Percentiles rank a stretch among this genome's conserved stretches.
Conservation (phyloP, 2,888 invertebrate genomes). For the Antheraea yamamai region DNA sequence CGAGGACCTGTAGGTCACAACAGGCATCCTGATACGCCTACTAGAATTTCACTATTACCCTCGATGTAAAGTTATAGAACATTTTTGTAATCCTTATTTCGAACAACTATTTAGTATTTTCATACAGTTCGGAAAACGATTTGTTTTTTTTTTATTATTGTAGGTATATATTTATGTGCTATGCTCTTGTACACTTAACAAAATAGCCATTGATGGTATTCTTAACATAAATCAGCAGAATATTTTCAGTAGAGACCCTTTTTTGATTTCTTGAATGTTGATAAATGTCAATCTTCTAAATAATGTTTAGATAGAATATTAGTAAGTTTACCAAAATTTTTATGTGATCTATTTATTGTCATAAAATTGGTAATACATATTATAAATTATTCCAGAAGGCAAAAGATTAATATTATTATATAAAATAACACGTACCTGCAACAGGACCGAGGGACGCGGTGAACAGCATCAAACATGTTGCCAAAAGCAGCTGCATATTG, state of each 20-base stretch:
- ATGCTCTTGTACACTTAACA: background rate
- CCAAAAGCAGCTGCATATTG: slow-evolving; percentile 77
- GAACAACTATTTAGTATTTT: background rate
- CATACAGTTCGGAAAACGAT: background rate
- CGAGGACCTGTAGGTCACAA: slow-evolving; percentile 73
- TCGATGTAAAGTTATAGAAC: background rate
- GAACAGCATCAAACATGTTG: slow-evolving; percentile 79
- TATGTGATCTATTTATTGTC: background rate
- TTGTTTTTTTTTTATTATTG: background rate
- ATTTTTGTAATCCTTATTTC: background rate
- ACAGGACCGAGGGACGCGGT: slow-evolving; percentile 77
- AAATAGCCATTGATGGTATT: background rate
- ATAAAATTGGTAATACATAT: background rate
- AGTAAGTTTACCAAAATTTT: background rate
- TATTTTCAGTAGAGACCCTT: background rate
- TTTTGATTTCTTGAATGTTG: background rate
- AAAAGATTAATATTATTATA: background rate
- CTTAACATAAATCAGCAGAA: background rate
- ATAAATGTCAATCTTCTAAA: background rate
- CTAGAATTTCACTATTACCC: slow-evolving; percentile 15
- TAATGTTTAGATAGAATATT: background rate
- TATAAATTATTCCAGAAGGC: background rate
- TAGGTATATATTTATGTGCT: background rate
- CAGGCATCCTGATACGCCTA: slow-evolving; percentile 49
- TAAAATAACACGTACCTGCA: slow-evolving; percentile 74